Evolutionary conservation across 2,113 vertebrate species (phyloP).

Genomic region (Suricata suricatta): DNA sequence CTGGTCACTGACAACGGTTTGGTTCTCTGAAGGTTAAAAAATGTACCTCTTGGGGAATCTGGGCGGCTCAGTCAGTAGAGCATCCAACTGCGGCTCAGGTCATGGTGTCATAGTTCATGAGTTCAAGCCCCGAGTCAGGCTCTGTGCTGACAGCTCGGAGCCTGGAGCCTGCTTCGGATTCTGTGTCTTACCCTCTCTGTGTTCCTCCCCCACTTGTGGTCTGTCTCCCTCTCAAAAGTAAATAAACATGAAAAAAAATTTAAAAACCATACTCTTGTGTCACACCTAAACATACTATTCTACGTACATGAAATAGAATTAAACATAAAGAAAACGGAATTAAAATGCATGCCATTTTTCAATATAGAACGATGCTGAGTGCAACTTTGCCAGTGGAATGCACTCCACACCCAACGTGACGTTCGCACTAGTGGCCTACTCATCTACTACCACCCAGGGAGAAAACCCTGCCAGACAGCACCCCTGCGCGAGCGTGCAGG

Average conservation of each 20-base stretch:
- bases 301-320: neutral
- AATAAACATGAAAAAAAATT: too few species aligned
- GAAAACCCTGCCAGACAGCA: neutral
- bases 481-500: neutral
- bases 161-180: too few species aligned
- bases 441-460: fast-evolving
- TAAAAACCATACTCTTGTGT: neutral
- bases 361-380: neutral
- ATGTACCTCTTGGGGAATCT: neutral
- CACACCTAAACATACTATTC: neutral
- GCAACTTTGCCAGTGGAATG: neutral
- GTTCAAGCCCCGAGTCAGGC: too few species aligned
- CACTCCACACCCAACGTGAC: neutral
- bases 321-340: neutral
- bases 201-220: too few species aligned
- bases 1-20: neutral
- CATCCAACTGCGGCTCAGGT: too few species aligned
- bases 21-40: neutral
- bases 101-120: too few species aligned
- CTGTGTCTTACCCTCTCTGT: too few species aligned
- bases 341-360: neutral
- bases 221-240: too few species aligned
- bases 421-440: neutral
- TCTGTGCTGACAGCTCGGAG: too few species aligned
- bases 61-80: too few species aligned